These are phyloP conservation scores for Platyrinchus mystaceus DNA, from an alignment of 2,797 vertebrate species.

Conservation along the genomic window DNA sequence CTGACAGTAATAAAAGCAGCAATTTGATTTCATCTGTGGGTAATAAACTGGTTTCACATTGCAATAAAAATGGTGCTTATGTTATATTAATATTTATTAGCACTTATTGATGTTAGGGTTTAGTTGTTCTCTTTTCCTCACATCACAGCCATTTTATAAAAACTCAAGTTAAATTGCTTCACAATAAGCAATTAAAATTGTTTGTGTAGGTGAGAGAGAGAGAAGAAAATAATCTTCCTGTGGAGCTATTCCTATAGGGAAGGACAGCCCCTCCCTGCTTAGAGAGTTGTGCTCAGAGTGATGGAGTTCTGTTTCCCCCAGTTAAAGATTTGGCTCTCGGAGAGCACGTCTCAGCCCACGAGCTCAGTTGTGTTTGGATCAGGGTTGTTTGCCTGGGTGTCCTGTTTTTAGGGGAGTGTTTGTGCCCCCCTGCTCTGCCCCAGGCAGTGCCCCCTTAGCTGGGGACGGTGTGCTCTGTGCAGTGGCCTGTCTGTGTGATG, in stretches of 20 bases:
- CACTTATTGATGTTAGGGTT: background rate
- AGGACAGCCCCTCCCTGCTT: background rate
- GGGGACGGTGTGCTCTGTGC: background rate
- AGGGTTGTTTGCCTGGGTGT: background rate
- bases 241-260: background rate
- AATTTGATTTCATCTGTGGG: slow-evolving; percentile 23
- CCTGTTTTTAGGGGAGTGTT: background rate
- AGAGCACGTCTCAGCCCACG: background rate
- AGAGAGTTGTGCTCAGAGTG: background rate
- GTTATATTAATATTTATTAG: slow-evolving; percentile 56
- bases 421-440: background rate
- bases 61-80: background rate
- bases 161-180: background rate
- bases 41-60: slow-evolving; percentile 34
- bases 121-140: slow-evolving; percentile 7
- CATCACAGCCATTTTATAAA: background rate
- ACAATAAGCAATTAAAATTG: slow-evolving; percentile 1
- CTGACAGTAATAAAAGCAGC: slow-evolving; percentile 18
- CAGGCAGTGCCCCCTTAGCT: background rate
- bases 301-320: background rate
- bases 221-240: background rate
- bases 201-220: background rate
- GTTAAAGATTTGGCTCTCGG: background rate
- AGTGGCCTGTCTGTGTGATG: background rate
- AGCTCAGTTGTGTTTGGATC: background rate